These are phyloP conservation scores for Dysmachus trigonus DNA, from an alignment of 2,888 invertebrate genomes.

Conservation along the genomic window DNA sequence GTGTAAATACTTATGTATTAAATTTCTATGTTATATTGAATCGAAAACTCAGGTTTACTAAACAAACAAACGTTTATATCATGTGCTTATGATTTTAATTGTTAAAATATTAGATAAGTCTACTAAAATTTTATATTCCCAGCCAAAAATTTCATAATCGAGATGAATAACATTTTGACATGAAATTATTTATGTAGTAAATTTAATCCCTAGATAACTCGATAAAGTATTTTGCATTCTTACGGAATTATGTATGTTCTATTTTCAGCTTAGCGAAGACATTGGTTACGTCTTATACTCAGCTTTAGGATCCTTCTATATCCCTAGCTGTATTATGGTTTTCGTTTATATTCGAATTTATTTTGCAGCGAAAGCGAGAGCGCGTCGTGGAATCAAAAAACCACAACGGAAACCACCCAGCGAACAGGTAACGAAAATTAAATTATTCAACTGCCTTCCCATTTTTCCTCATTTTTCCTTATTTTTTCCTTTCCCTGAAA, in stretches of 20 bases:
- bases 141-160: neutral
- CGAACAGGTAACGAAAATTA: constrained; percentile 62
- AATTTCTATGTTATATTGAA: too few species aligned
- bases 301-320: constrained; percentile 97
- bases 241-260: constrained; percentile 51
- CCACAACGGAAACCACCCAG: constrained; percentile 71
- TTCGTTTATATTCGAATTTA: constrained; percentile 99
- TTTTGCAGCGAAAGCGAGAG: constrained; percentile 92
- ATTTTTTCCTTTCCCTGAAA: neutral
- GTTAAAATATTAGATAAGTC: too few species aligned
- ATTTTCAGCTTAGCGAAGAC: constrained; percentile 89
- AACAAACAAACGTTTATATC: too few species aligned
- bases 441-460: constrained; percentile 10
- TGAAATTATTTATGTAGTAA: neutral
- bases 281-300: constrained; percentile 98
- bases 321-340: constrained; percentile 99
- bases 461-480: neutral
- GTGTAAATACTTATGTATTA: too few species aligned
- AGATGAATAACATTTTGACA: constrained; percentile 7
- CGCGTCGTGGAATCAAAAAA: constrained; percentile 86
- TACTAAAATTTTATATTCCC: too few species aligned
- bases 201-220: neutral
- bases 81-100: too few species aligned
- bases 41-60: too few species aligned
- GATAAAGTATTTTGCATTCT: neutral